Evolutionary conservation across 2,797 vertebrate genomes (phyloP).

Genomic region (Xerus rutilus): DNA sequence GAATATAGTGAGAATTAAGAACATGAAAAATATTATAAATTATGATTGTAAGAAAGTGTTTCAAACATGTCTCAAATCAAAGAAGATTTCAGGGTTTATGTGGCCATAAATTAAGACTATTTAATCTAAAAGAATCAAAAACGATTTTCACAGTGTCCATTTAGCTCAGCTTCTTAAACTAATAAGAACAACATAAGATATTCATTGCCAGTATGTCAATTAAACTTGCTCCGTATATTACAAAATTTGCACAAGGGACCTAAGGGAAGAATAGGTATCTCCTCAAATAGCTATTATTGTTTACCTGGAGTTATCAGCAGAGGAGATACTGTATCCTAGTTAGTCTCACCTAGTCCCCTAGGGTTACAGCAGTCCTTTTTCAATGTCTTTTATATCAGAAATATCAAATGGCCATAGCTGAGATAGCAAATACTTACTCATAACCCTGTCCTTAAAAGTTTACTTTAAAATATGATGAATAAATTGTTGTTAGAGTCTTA

Average conservation of each 20-base stretch:
- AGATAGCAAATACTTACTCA: not conserved
- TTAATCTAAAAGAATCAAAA: not conserved
- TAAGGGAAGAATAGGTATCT: not conserved
- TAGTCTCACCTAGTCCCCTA: not conserved
- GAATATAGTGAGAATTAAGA: constrained; percentile 25
- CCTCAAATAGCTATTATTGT: constrained; percentile 35
- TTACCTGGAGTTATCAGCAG: not conserved
- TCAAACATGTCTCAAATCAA: not conserved
- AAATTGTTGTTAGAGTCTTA: not conserved
- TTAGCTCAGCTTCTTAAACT: constrained; percentile 16
- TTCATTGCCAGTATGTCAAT: not conserved
- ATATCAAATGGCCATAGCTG: not conserved
- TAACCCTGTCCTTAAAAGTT: not conserved
- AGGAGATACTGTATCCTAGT: not conserved
- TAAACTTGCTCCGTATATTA: constrained; percentile 2
- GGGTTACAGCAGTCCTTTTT: not conserved
- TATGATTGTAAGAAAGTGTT: constrained; percentile 33
- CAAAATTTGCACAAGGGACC: not conserved
- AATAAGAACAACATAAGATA: not conserved
- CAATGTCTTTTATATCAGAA: constrained; percentile 53
- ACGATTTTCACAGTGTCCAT: not conserved
- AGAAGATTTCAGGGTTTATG: not conserved
- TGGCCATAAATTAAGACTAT: not conserved
- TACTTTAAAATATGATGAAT: constrained; percentile 5
- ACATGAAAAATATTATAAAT: not conserved